phyloP scores from a whole-genome alignment of 2,113 vertebrate species.

The Apaloderma vittatum region DNA sequence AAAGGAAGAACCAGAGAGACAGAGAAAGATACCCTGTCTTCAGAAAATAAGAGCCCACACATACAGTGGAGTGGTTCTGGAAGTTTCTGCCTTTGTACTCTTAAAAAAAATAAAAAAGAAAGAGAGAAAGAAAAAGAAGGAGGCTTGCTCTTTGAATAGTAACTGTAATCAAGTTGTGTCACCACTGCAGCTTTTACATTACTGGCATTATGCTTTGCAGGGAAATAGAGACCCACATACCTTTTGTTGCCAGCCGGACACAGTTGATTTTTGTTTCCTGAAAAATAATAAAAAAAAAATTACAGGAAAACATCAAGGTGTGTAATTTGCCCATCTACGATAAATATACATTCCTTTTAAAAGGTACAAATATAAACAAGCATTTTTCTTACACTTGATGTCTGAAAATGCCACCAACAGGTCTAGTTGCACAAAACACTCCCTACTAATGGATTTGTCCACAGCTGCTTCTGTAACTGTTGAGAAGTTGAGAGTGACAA shows the following conservation, averaged over 20 bases:
- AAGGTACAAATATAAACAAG: neutral
- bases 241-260: constrained; percentile 95
- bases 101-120: too few relatives aligned
- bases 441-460: neutral
- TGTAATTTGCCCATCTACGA: neutral
- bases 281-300: constrained; percentile 67
- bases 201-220: neutral
- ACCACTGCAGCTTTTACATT: constrained; percentile 34
- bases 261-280: constrained; percentile 99
- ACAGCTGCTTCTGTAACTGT: neutral
- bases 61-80: neutral
- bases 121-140: neutral
- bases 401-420: neutral
- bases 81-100: neutral
- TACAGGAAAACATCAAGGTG: constrained; percentile 44
- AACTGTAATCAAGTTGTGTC: constrained; percentile 55
- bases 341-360: neutral
- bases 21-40: neutral
- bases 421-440: neutral
- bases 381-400: neutral
- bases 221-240: constrained; percentile 81
- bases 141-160: neutral
- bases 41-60: neutral
- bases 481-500: constrained; percentile 8
- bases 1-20: neutral